phyloP scores from a whole-genome alignment of 2,888 invertebrate species.

The Drosophila melanocephala region DNA sequence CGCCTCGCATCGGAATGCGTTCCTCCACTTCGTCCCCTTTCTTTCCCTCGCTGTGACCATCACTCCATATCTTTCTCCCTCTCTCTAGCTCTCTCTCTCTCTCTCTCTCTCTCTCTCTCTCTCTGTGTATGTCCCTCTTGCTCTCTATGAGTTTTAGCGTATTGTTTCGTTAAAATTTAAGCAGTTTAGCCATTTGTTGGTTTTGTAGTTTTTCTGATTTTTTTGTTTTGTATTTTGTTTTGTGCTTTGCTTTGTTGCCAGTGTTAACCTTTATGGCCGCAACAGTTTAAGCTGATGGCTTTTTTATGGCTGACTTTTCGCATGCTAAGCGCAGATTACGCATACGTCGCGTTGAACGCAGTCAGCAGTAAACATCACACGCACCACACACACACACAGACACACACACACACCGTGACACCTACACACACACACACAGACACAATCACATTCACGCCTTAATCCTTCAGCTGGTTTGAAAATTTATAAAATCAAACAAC shows the following conservation, averaged over 20 bases:
- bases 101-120: background rate
- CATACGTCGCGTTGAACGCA: constrained; percentile 69
- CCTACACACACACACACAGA: background rate
- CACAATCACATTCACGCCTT: constrained; percentile 6
- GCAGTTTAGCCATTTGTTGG: constrained; percentile 67
- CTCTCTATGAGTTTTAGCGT: constrained; percentile 51
- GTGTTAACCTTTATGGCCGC: constrained; percentile 78
- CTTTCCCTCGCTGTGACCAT: background rate
- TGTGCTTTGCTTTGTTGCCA: constrained; percentile 54
- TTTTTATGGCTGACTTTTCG: constrained; percentile 77
- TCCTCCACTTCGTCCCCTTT: background rate
- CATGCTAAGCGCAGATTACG: constrained; percentile 80
- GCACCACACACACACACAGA: constrained; percentile 34
- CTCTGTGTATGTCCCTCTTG: background rate
- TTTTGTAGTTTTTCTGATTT: constrained; percentile 26
- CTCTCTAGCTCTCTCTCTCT: background rate
- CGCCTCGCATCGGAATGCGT: constrained; percentile 60
- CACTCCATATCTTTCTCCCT: background rate
- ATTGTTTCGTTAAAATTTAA: constrained; percentile 77
- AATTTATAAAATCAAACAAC: constrained; percentile 58
- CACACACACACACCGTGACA: background rate
- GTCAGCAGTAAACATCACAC: constrained; percentile 49
- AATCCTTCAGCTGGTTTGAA: constrained; percentile 20
- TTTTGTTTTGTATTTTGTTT: constrained; percentile 17
- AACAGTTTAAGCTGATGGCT: constrained; percentile 80